Evolutionary conservation across 2,797 vertebrate species (phyloP).

Genomic region (Ctenochaetus hawaiiensis): DNA sequence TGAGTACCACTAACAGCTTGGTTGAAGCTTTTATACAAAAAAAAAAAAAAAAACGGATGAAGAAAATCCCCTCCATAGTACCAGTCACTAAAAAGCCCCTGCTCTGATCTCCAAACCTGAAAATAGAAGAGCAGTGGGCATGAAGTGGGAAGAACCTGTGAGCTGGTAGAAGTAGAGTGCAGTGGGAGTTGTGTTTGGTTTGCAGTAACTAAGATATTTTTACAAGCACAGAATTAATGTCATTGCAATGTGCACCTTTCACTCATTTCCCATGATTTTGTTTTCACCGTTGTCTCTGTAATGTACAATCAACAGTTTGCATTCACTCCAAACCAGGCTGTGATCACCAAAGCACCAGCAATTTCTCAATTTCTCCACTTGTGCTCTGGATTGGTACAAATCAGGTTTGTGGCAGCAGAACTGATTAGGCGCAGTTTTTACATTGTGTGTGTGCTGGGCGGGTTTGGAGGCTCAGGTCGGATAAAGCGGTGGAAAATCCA

Average conservation of each 20-base stretch:
- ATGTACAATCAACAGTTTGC: conserved; percentile 36
- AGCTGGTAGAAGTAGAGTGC: neutral
- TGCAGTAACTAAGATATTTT: neutral
- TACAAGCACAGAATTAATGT: neutral
- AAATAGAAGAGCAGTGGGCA: conserved; percentile 30
- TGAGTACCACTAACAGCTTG: conserved; percentile 25
- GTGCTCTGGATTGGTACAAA: conserved; percentile 66
- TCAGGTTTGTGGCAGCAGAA: conserved; percentile 76
- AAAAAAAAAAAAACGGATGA: conserved; percentile 30
- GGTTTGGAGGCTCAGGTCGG: conserved; percentile 73
- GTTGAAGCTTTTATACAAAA: conserved; percentile 48
- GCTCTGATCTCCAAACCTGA: conserved; percentile 18
- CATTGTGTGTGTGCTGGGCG: conserved; percentile 77
- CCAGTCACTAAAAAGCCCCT: conserved; percentile 24
- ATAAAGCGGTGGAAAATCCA: conserved; percentile 87
- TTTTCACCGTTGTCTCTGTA: conserved; percentile 14
- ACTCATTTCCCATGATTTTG: neutral
- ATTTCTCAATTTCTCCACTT: conserved; percentile 58
- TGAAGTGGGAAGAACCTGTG: conserved; percentile 17
- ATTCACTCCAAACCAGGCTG: conserved; percentile 32
- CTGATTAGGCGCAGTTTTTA: conserved; percentile 87
- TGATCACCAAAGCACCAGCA: conserved; percentile 42
- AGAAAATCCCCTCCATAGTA: conserved; percentile 31
- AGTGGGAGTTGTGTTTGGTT: conserved; percentile 15
- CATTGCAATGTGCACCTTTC: neutral